Evolutionary conservation across 2,888 invertebrate species (phyloP), one percentile per base, ranked within the genome.

Genomic region (Phyllotreta striolata): DNA sequence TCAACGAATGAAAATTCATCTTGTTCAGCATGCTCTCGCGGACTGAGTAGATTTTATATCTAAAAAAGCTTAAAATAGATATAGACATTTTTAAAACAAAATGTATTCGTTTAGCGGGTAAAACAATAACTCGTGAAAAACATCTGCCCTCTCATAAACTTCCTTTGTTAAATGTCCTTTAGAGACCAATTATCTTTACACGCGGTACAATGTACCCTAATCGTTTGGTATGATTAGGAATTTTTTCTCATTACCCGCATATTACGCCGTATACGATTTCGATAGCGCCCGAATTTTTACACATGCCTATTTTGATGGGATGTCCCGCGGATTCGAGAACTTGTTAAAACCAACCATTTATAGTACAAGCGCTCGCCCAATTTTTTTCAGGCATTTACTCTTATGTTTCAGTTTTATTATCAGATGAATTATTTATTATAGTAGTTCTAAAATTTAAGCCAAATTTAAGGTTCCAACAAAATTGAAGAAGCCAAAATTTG

Each of bases 201-300:
- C 68, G 63, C 69, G 59, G 70, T 66, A 70, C 66, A 67, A 71
- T 66, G 64, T 63, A 66, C 70, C 68, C 68, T 69, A 67, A 69
- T 70, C 72, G 66, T 66, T 64, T 59, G 61, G 68, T 66, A 68
- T 69, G 66, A 70, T 70, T 66, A 67, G 55, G 55, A 56, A 66
- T 63, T 70, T 51, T 63, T 63, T 72, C 68, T 72, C 66, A 71
- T 72, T 72, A 72, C 74, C 74, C 73, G 73, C 73, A 74, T 74
- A 67, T 55, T 71, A 65, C 63, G 38, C 37, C 63, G 66, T 66
- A 66, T 72, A 69, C 64, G 71, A 67, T 73, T 71, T 64, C 67
- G 70, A 73, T 74, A 73, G 67, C 66, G 58, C 58, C 67, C 59
- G 67, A 68, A 73, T 71, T 73, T 72, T 69, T 73, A 69, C 74